These are phyloP conservation scores for Chondrosia reniformis DNA, from an alignment of 37 sponge, comb jelly and placozoan species.

Conservation along the genomic window DNA sequence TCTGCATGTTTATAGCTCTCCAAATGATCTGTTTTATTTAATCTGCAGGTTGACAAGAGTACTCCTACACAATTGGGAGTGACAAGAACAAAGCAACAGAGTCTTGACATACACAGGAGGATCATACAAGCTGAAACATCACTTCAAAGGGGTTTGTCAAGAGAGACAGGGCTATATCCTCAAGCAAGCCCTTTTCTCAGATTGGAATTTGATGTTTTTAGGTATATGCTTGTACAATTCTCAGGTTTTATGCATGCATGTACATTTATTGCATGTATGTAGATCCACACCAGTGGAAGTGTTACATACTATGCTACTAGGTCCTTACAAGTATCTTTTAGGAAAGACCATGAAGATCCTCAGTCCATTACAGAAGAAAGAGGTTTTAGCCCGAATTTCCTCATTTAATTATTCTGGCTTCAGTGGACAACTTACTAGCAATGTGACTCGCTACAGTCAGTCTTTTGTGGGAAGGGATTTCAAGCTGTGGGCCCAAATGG, in stretches of 20 bases:
- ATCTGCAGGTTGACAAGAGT: not conserved
- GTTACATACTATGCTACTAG: conserved; percentile 41
- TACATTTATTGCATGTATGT: no score
- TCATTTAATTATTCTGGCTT: conserved; percentile 34
- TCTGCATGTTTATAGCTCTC: no score
- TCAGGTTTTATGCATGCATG: no score
- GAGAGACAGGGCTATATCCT: not conserved
- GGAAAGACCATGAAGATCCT: conserved; percentile 4
- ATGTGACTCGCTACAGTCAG: conserved; percentile 12
- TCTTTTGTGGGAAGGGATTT: conserved; percentile 48
- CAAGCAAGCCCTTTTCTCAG: not conserved
- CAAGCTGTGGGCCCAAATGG: conserved; percentile 36
- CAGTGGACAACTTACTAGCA: not conserved
- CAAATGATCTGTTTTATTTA: not conserved
- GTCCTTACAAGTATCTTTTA: conserved; percentile 40
- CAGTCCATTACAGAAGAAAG: conserved; percentile 9
- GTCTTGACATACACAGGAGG: not conserved
- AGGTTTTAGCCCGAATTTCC: conserved; percentile 17
- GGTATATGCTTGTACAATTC: not conserved
- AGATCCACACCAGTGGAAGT: conserved; percentile 42
- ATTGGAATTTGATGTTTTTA: not conserved
- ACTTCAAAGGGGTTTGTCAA: not conserved
- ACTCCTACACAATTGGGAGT: not conserved
- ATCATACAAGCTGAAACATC: not conserved
- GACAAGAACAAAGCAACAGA: not conserved